These are phyloP conservation scores for Odontesthes bonariensis DNA, from an alignment of 2,113 vertebrate genomes.

Conservation along the genomic window DNA sequence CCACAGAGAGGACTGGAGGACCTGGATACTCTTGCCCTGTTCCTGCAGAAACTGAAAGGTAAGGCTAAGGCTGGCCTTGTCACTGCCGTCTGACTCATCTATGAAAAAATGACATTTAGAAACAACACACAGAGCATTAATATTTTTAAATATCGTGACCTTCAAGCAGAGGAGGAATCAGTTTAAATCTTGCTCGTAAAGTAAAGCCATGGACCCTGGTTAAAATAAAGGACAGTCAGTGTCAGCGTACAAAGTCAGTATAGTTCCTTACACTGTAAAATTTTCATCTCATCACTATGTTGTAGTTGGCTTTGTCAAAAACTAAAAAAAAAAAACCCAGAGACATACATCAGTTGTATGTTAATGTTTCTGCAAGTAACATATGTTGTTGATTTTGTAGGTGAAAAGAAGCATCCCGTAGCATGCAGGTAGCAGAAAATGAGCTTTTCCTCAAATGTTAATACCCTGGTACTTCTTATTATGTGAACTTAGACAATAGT, in stretches of 20 bases:
- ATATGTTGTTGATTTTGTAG: not conserved
- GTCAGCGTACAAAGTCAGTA: too few relatives aligned
- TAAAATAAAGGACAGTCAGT: too few relatives aligned
- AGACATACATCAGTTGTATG: not conserved
- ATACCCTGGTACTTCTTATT: not conserved
- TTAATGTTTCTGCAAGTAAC: not conserved
- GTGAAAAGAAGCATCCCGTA: not conserved
- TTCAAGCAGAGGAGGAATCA: not conserved
- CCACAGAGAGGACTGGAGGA: conserved; percentile 90
- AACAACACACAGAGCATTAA: conserved; percentile 32
- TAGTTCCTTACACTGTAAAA: not conserved
- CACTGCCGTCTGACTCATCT: conserved; percentile 65
- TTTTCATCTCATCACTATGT: not conserved
- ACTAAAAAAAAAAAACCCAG: not conserved
- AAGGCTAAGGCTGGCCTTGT: conserved; percentile 72
- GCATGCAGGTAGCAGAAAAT: not conserved
- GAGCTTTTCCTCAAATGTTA: not conserved
- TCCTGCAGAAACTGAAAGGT: conserved; percentile 88
- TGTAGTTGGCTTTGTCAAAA: not conserved
- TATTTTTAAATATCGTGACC: not conserved
- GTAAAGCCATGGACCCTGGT: too few relatives aligned
- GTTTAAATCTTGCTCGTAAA: not conserved
- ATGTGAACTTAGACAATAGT: not conserved
- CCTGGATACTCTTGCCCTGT: conserved; percentile 80
- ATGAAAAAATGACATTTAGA: conserved; percentile 40